A percentile compares a stretch with the other conserved stretches of the same genome.
These are phyloP conservation scores for Euleptes europaea DNA, from an alignment of 2,113 vertebrate genomes.

Conservation along the genomic window DNA sequence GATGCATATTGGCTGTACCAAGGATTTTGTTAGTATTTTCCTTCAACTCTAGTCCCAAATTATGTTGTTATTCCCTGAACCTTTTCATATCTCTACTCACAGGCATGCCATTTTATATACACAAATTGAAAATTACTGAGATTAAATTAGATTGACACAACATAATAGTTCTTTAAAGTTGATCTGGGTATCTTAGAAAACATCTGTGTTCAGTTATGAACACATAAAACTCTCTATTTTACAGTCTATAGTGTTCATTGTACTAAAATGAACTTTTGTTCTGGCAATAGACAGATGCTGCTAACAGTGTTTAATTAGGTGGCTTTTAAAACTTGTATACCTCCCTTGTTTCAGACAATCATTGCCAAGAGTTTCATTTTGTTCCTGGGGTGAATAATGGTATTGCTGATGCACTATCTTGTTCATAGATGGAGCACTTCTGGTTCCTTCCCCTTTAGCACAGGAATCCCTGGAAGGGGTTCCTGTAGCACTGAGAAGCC, in stretches of 20 bases:
- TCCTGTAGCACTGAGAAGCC: too few species aligned
- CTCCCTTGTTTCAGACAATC: not conserved
- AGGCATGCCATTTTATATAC: not conserved
- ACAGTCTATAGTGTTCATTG: not conserved
- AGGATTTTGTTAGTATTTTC: not conserved
- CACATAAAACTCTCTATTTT: not conserved
- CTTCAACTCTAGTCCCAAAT: not conserved
- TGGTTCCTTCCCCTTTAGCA: too few species aligned
- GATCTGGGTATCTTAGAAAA: constrained; percentile 1
- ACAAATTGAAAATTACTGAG: not conserved
- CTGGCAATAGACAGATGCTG: not conserved
- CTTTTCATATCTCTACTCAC: not conserved
- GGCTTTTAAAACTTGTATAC: not conserved
- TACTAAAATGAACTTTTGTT: constrained; percentile 26
- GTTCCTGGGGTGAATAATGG: too few species aligned
- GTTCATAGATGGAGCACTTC: too few species aligned
- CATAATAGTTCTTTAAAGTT: constrained; percentile 1
- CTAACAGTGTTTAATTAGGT: constrained; percentile 3
- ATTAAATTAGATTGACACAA: constrained; percentile 1
- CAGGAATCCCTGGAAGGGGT: too few species aligned
- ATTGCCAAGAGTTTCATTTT: not conserved
- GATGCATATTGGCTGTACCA: not conserved
- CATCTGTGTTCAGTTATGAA: constrained; percentile 27
- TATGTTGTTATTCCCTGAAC: not conserved
- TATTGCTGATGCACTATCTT: too few species aligned